Evolutionary conservation across 2,113 vertebrate species (phyloP), one percentile per base, ranked within the genome.

Genomic region (Gorsachius goisagi): DNA sequence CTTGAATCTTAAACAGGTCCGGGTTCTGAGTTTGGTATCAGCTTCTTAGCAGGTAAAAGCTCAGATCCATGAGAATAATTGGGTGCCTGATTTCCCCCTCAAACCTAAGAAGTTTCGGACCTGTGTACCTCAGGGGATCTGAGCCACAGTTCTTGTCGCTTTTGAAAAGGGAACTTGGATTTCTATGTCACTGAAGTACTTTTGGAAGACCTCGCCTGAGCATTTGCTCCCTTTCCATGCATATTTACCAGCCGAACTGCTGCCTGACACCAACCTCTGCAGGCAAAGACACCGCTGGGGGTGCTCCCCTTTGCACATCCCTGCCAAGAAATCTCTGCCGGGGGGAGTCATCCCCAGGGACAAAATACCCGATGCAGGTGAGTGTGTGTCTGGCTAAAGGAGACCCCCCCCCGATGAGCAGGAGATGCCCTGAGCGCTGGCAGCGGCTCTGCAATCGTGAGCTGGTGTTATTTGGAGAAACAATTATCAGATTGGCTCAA

Each of bases 91-190:
- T 50, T 95, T 71, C 6, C 86, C 15, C 33, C n/a, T 74, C 12
- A 15, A 59, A 84, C 2, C 39, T 14, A 30, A 59, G 41, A n/a
- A 39, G 4, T 13, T 18, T 28, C 28, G 63, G 33, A 88, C 12
- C 3, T 47, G 1, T 2, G 7, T 18, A 32, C 1, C 8, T 59
- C 3, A 4, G 20, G 37, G 14, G 32, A 35, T 58, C 9, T 1
- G 6, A 89, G 23, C 26, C 30, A 20, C 14, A 22, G 15, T 14
- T 72, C 32, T 11, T 11, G 5, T 24, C 32, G 11, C 53, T 20
- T 69, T 68, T 44, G 35, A 47, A 39, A 81, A 39, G 14, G 33
- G 12, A 6, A 35, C 4, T 56, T 39, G n/a, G n/a, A n/a, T n/a
- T n/a, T n/a, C n/a, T 39, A 50, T 13, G 17, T 27, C n/a, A 4